Conservation (phyloP, 2,888 invertebrate genomes). For the Melinaea menophilus region DNA sequence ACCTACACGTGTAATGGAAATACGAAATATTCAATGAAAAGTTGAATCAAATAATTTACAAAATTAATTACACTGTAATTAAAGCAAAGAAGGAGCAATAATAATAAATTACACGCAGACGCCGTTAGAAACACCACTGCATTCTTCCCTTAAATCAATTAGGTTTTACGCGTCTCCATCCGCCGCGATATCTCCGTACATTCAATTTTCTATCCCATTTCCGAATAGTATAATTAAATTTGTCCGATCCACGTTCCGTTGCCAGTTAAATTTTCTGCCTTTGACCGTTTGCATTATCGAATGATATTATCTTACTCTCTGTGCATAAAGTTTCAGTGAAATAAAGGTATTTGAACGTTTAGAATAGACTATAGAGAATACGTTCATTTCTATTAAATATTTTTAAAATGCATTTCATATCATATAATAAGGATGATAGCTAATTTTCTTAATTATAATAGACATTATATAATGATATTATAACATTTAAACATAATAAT, state of each 20-base stretch:
- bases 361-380: neutral
- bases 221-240: constrained; percentile 70
- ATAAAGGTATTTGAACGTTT: neutral
- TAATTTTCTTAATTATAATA: neutral
- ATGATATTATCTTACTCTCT: constrained; percentile 9
- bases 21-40: neutral
- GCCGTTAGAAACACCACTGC: constrained; percentile 30
- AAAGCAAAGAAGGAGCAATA: constrained; percentile 20
- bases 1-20: neutral
- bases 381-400: too few relatives aligned
- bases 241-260: constrained; percentile 50
- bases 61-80: constrained; percentile 5
- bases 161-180: constrained; percentile 47
- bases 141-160: constrained; percentile 50
- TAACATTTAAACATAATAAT: too few relatives aligned
- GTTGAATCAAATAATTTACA: constrained; percentile 6
- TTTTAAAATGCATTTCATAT: too few relatives aligned
- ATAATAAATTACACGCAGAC: constrained; percentile 27
- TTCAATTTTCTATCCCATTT: constrained; percentile 73
- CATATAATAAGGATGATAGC: too few relatives aligned
- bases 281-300: constrained; percentile 38
- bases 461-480: neutral
- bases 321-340: neutral
- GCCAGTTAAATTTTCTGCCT: constrained; percentile 49
- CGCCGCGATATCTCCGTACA: constrained; percentile 48